phyloP scores from a whole-genome alignment of 2,888 invertebrate genomes.

The Tenthredo livida region DNA sequence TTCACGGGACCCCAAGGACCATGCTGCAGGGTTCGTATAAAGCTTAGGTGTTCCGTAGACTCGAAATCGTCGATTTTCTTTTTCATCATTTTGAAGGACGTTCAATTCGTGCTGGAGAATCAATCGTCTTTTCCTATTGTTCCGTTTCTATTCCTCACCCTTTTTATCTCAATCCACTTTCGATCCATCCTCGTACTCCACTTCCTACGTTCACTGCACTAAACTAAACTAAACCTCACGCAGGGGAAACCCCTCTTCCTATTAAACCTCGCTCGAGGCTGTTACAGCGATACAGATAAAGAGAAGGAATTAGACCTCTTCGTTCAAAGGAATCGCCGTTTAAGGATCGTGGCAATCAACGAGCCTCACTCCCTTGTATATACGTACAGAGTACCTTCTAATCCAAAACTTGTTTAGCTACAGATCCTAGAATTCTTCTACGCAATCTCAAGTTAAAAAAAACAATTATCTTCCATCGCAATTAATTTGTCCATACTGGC shows the following conservation, averaged over 20 bases:
- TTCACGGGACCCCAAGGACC: background rate
- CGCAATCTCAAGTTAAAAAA: background rate
- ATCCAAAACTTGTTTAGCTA: background rate
- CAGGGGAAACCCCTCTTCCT: constrained; percentile 5
- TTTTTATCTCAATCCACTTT: constrained; percentile 13
- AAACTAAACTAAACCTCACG: background rate
- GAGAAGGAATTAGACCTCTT: constrained; percentile 23
- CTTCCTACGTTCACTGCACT: constrained; percentile 11
- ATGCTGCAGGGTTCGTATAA: background rate
- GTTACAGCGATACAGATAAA: background rate
- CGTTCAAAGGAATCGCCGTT: constrained; percentile 32
- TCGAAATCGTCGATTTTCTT: background rate
- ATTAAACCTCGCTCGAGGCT: constrained; percentile 30
- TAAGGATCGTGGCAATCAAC: constrained; percentile 24
- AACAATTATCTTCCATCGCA: background rate
- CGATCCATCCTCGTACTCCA: background rate
- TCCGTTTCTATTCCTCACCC: constrained; percentile 10
- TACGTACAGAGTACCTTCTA: background rate
- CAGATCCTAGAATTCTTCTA: background rate
- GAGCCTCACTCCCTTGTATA: background rate
- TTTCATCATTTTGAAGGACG: background rate
- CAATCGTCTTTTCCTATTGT: constrained; percentile 16
- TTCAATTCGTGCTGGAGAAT: background rate
- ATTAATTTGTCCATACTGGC: background rate
- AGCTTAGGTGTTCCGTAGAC: background rate